Evolutionary conservation across 2,113 vertebrate species (phyloP).

Genomic region (Siphamia tubifer): DNA sequence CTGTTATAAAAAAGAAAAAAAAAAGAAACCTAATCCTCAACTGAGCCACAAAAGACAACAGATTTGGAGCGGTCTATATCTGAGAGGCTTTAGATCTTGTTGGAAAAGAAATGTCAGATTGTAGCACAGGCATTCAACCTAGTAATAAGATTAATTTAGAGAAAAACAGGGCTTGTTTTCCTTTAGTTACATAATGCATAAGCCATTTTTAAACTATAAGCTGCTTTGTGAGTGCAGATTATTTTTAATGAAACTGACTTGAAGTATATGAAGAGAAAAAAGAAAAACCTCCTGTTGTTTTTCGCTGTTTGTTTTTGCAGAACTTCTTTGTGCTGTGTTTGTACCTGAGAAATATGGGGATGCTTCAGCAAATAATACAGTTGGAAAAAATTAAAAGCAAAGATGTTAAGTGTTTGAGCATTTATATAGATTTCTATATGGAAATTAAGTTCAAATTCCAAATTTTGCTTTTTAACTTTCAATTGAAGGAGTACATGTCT

Average conservation of each 20-base stretch:
- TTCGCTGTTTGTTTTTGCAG: too few species aligned
- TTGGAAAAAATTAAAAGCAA: too few species aligned
- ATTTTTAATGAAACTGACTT: not conserved
- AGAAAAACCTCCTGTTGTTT: not conserved
- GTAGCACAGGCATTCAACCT: not conserved
- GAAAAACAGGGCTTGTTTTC: not conserved
- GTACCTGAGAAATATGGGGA: too few species aligned
- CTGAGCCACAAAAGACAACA: conserved; percentile 15
- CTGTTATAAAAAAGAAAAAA: conserved; percentile 14
- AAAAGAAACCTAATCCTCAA: conserved; percentile 27
- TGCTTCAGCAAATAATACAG: too few species aligned
- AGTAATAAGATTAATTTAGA: conserved; percentile 3
- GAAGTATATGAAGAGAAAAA: not conserved
- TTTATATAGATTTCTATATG: too few species aligned
- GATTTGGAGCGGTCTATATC: conserved; percentile 4
- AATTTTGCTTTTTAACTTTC: not conserved
- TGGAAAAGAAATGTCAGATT: conserved; percentile 3
- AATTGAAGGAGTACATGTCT: not conserved
- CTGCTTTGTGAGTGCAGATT: not conserved
- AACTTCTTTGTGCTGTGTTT: too few species aligned
- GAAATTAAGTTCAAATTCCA: not conserved
- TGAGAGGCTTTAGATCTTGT: not conserved
- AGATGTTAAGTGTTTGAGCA: too few species aligned
- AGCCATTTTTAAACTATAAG: not conserved
- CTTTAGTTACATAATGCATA: not conserved